Base-by-base conservation (phyloP, 2,888 invertebrate genomes). In the Pogonocherus hispidulus region DNA sequence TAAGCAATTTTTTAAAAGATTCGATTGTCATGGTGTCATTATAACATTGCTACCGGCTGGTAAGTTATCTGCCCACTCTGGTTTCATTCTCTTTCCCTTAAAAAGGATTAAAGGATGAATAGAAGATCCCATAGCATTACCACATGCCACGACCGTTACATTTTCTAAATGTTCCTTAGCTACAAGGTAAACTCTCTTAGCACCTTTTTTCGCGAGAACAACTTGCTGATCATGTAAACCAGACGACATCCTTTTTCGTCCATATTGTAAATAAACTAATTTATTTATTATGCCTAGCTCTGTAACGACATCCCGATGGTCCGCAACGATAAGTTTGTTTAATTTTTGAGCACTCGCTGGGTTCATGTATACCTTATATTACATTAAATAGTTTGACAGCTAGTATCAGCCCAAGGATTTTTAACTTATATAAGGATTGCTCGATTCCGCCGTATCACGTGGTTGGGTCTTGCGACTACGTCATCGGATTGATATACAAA, bases 51-150 rank as follows among this genome's bases (percentile, higher is more conserved):
- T 9, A 41, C 77, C 78, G 11, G 78, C 68, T 44, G 80, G 79
- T 20, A 82, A 47, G 27, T 22, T 69, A 66, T 79, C 76, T 8
- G 16, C 9, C 55, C 67, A 80, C 51, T 74, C 73, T 41, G 68
- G 70, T 49, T 79, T 78, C 18, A 67, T 54, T 27, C 79, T 27
- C 64, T 76, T 66, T 6, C 78, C 78, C 69, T 81, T 79, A 63
- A 79, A 80, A 51, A 81, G 49, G 20, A 83, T 73, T 72, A 80
- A 73, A 1, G 80, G 81, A 6, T 78, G 81, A 27, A 81, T 79
- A 35, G 67, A 3, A 70, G 77, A 65, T 9, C 80, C 82, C 37
- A 78, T 19, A 11, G 80, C 80, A 75, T 78, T 82, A 4, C 70
- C 80, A 70, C 80, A 82, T 8, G 70, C 69, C 81, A 41, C 41